Evolutionary conservation across 2,113 vertebrate genomes (phyloP), one percentile per base, ranked within the genome.

Genomic region (Semnornis frantzii): DNA sequence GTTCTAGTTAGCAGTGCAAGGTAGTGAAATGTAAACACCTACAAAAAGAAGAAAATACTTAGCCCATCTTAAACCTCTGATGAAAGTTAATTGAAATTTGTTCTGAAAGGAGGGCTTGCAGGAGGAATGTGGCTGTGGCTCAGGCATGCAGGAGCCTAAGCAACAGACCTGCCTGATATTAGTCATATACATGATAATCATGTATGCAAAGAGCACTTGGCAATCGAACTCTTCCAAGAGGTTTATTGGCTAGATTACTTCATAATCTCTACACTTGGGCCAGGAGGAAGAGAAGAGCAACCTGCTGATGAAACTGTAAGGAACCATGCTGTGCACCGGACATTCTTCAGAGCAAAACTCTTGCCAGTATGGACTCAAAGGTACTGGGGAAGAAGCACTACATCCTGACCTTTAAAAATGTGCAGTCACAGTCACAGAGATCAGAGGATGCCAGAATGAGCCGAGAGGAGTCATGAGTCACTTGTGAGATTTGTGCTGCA

Each of bases 391-490:
- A 89, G 72, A 81, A 78, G 48, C 12, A 1, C 81, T 78, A 12
- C 17, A 58, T 78, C 68, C 55, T 95, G 89, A 93, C 89, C 90
- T 96, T 94, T 94, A 90, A 94, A 94, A 89, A 78, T 79, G 60
- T 93, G 89, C 76, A 86, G 48, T 90, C 82, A 39, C 62, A 69
- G 66, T 79, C 87, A 76, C 63, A 92, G 76, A 92, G 95, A 94
- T 75, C 86, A 87, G 89, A 37, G 57, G 81, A 87, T 73, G 91
- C 86, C 92, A 92, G 78, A 6, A 0, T 84, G 92, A 95, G 74
- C 92, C 87, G 71, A 76, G 76, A 73, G 91, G 89, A 92, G 92
- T 87, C 93, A 92, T 96, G 96, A 96, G 92, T 96, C 95, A 95
- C 92, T 92, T 91, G 84, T 28, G 91, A 93, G 93, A 96, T 93